A percentile compares a stretch with the other conserved stretches of the same genome.
Conservation (phyloP, 2,888 invertebrate species). For the Pristionchus arcanus region DNA sequence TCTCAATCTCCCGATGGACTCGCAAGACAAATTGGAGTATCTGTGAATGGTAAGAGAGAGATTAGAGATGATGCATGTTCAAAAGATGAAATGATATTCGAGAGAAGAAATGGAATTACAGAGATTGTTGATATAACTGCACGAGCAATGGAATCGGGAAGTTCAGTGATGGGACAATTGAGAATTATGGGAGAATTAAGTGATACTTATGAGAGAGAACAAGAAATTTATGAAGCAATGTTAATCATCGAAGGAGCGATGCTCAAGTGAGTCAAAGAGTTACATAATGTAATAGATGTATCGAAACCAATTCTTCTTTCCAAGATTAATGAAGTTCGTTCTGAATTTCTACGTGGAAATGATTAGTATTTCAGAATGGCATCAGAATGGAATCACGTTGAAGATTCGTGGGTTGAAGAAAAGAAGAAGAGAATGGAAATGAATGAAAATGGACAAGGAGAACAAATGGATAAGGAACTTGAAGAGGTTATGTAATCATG, state of each 20-base stretch:
- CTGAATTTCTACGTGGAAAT: too few relatives aligned
- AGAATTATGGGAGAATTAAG: slow-evolving; percentile 87
- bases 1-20: slow-evolving; percentile 50
- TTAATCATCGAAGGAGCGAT: slow-evolving; percentile 80
- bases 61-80: neutral
- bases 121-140: slow-evolving; percentile 87
- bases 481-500: neutral
- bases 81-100: neutral
- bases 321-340: too few relatives aligned
- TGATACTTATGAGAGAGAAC: slow-evolving; percentile 84
- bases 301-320: too few relatives aligned
- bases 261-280: slow-evolving; percentile 65
- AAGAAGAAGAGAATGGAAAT: slow-evolving; percentile 57
- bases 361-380: slow-evolving; percentile 65
- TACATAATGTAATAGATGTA: neutral
- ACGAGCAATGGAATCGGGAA: slow-evolving; percentile 87
- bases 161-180: slow-evolving; percentile 85
- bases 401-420: slow-evolving; percentile 66
- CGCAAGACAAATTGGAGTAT: slow-evolving; percentile 39
- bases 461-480: slow-evolving; percentile 13
- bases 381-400: slow-evolving; percentile 72
- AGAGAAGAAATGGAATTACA: neutral
- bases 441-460: neutral
- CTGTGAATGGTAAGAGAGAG: slow-evolving; percentile 37
- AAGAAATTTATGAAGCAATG: slow-evolving; percentile 81